Base-by-base conservation (phyloP, 2,888 invertebrate genomes). In the Tridacna gigas region DNA sequence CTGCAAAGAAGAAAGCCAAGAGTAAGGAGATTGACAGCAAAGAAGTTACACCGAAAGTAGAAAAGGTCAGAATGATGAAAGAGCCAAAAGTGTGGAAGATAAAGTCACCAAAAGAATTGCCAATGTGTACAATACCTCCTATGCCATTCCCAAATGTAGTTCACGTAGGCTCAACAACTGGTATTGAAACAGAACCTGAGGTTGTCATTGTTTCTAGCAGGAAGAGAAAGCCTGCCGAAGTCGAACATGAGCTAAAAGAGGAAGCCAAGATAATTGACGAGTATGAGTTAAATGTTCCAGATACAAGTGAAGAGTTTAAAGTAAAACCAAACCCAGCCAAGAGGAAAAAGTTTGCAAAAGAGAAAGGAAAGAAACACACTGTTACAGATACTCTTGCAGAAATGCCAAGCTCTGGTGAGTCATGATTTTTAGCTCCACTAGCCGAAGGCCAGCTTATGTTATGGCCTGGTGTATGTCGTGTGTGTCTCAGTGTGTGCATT, bases 131-230 rank as follows among this genome's bases (percentile, higher is more conserved):
- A 51, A 75, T 85, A 18, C 69, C 83, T 15, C 69, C 80, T 13
- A 51, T 82, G 15, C 80, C 85, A 0, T 79, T 83, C 11, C 83
- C 88, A 28, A 82, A 82, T 79, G 85, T 85, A 9, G 78, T 88
- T 26, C 83, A 83, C 79, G 85, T 85, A 13, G 80, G 79, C 15
- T 48, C 83, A 12, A 78, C 77, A 28, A 82, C 28, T 45, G 69
- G 79, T 28, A 60, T 77, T 0, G 77, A 76, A 11, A 73, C 77
- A 4, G 80, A 79, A 25, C 60, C 76, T 51, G 83, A 79, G 12
- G 20, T 22, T 48, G 67, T 66, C 18, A 97, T 88, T 51, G 76
- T 78, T 13, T 89, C 83, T 60, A 47, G 82, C 47, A 89, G 87
- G 37, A 78, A 82, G 18, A 77, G 45, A 15, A 60, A 73, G 73